These are phyloP conservation scores for Mythimna ferrago DNA, from an alignment of 2,888 invertebrate species.

Conservation along the genomic window DNA sequence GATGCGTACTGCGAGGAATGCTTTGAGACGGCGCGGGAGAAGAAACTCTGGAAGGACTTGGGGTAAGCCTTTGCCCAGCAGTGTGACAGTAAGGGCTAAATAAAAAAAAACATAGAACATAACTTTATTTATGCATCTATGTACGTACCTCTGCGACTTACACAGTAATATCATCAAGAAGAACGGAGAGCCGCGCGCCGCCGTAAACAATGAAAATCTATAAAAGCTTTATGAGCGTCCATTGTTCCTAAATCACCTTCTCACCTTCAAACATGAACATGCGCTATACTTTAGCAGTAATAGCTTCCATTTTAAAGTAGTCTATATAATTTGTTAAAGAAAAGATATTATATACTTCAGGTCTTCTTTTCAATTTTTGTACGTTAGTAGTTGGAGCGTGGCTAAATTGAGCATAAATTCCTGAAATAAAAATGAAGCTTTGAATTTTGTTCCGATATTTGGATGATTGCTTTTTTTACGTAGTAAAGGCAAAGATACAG, in stretches of 20 bases:
- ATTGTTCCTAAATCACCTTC: constrained; percentile 60
- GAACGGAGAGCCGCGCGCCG: constrained; percentile 26
- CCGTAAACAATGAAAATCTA: constrained; percentile 67
- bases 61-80: too few species aligned
- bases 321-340: constrained; percentile 19
- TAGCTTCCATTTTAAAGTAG: constrained; percentile 35
- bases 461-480: not conserved
- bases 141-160: constrained; percentile 36
- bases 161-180: constrained; percentile 59
- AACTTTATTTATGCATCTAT: constrained; percentile 23
- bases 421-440: not conserved
- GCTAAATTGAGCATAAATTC: not conserved
- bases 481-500: not conserved
- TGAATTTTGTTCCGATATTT: not conserved
- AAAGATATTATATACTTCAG: constrained; percentile 6
- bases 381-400: not conserved
- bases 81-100: too few species aligned
- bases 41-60: too few species aligned
- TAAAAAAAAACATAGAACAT: too few species aligned
- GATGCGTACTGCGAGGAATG: too few species aligned
- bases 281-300: constrained; percentile 30
- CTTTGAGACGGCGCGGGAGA: too few species aligned
- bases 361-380: constrained; percentile 23
- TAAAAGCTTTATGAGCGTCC: constrained; percentile 70
- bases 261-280: constrained; percentile 48